Base-by-base conservation (phyloP, 2,888 invertebrate species). In the Synanthedon andrenaeformis region DNA sequence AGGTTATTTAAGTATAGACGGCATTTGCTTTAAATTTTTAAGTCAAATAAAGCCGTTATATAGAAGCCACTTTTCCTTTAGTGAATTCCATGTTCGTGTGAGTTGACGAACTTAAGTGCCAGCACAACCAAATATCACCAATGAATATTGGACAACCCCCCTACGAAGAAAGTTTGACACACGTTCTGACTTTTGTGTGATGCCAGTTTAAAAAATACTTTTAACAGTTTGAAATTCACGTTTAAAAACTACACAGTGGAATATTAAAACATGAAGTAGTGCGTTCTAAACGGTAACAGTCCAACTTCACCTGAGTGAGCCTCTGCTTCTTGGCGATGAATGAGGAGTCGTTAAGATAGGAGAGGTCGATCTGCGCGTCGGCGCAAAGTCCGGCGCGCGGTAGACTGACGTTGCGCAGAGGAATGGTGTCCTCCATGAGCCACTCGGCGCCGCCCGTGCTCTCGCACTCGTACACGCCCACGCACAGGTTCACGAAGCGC, bases 391-490 rank as follows among this genome's bases (percentile, higher is more conserved):
- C 89, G 13, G 95, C 94, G 53, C 94, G 83, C 0, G 95, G 96
- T 62, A 98, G 79, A 72, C 95, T 94, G 58, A 98, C 96, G 72
- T 98, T 97, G 72, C 95, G 93, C 65, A 99, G 80, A 62, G 97
- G 96, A 62, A 99, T 97, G 1, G 96, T 96, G 66, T 99, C 98
- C 75, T 99, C 98, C 11, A 97, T 84, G 50, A 97, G 90, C 98
- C 98, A 99, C 69, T 94, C 94, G 45, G 94, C 93, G 55, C 96
- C 98, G 51, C 86, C 99, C 5, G 98, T 98, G 61, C 98, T 98
- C 84, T 99, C 99, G 76, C 99, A 99, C 78, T 99, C 99, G 83
- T 98, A 99, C 60, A 99, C 98, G 50, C 97, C 96, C 6, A 99
- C 97, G 79, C 95, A 94, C 1, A 96, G 88, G 76, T 96, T 96